These are phyloP conservation scores for Neocloeon triangulifer DNA, from an alignment of 1,140 invertebrate species.

Conservation along the genomic window DNA sequence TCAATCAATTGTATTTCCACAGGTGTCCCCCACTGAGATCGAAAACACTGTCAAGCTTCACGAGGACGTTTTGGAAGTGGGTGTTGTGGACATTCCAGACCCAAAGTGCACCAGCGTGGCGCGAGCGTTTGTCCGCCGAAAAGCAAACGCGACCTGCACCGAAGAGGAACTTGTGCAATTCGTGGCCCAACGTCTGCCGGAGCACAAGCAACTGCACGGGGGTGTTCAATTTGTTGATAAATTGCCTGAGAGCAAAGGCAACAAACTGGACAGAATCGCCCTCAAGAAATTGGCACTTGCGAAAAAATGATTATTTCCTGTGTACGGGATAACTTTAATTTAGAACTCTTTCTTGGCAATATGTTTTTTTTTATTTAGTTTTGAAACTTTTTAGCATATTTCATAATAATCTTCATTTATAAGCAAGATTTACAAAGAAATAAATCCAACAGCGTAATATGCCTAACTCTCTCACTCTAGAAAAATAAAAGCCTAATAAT, in stretches of 20 bases:
- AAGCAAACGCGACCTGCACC: not conserved
- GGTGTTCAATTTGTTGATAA: constrained; percentile 1
- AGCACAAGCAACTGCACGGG: constrained; percentile 1
- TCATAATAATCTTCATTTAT: no score
- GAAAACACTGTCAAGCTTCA: not conserved
- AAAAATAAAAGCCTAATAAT: no score
- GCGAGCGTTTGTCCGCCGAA: constrained; percentile 8
- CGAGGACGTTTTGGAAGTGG: not conserved
- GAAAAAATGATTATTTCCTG: no score
- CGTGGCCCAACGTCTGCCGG: no score
- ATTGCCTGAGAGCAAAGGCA: not conserved
- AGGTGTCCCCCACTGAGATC: not conserved
- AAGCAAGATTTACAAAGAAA: no score
- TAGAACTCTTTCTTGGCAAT: no score
- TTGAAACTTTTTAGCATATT: no score
- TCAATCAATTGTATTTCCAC: not conserved
- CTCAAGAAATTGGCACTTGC: not conserved
- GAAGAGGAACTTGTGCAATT: constrained; percentile 5
- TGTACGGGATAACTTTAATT: no score
- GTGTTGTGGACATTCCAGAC: not conserved
- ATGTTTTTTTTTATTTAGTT: no score
- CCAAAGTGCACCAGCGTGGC: constrained; percentile 13
- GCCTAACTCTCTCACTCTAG: no score
- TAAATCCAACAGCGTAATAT: no score
- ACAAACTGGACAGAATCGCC: not conserved